These are phyloP conservation scores for Rhinoraja longicauda DNA, from an alignment of 2,797 vertebrate genomes.

Conservation along the genomic window DNA sequence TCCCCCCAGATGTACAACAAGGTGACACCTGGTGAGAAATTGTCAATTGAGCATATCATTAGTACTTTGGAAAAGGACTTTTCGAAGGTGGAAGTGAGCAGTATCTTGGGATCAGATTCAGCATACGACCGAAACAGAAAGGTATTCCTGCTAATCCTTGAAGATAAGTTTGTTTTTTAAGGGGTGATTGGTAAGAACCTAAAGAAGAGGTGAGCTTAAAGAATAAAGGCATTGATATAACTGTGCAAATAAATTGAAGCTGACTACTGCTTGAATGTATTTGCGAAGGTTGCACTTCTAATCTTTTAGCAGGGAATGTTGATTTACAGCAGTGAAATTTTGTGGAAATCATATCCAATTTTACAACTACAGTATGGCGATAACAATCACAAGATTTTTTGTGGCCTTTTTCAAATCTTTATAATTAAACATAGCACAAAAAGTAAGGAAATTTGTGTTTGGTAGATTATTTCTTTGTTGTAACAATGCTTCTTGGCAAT, in stretches of 20 bases:
- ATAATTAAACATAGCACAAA: too few relatives aligned
- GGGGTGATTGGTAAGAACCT: neutral
- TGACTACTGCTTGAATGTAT: neutral
- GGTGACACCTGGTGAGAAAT: constrained; percentile 66
- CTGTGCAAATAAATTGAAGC: neutral
- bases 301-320: neutral
- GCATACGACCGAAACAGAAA: constrained; percentile 85
- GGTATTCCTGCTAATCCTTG: constrained; percentile 55
- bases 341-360: neutral
- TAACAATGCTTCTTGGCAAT: too few relatives aligned
- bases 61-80: constrained; percentile 84
- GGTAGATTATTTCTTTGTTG: too few relatives aligned
- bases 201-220: neutral
- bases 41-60: constrained; percentile 81
- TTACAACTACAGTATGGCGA: neutral
- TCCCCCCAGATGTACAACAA: constrained; percentile 77
- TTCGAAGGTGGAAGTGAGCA: constrained; percentile 82
- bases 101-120: constrained; percentile 81
- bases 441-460: too few relatives aligned
- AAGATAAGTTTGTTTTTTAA: neutral
- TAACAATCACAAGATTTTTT: neutral
- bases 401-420: neutral
- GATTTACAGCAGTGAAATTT: neutral
- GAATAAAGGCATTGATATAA: neutral
- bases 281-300: neutral